Base-by-base conservation (phyloP, 2,888 invertebrate species). In the Periphyllus acericola region DNA sequence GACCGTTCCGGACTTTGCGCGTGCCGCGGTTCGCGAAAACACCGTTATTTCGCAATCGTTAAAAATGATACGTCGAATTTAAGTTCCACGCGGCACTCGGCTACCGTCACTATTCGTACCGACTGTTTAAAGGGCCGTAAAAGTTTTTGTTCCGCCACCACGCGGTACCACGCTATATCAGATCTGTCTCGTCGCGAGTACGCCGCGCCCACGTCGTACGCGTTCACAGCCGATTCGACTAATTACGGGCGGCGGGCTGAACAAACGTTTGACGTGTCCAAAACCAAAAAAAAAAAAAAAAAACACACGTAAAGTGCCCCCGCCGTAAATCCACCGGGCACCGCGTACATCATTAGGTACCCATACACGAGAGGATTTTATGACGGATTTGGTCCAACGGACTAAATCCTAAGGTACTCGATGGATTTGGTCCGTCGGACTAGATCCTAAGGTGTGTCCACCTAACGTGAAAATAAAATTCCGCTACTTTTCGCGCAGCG, bases 231-330 rank as follows among this genome's bases (percentile, higher is more conserved):
- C 8, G 79, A 79, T 79, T 79, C 46, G 32, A 32, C 68, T 46
- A 29, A 71, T 46, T 81, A 60, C 11, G 21, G 17, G 21, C 40
- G 46, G 40, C 66, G 21, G 46, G 40, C 46, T 21, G 34, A 46
- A 60, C 68, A 68, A 81, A 81, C 71, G 68, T 71, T 81, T 46
- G 46, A 81, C 36, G 3, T 17, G 46, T 46, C 8, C 68, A 81
- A 81, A 81, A 81, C 81, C 11, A 14, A 81, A n/a, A n/a, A n/a
- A n/a, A n/a, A n/a, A n/a, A n/a, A n/a, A n/a, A n/a, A n/a, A n/a
- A n/a, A 81, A 68, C 29, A 66, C 66, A 29, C 66, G 40, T 55
- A 34, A 52, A 34, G 60, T 40, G n/a, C 34, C 21, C 19, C 19
- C 8, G 46, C 46, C 29, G 29, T 5, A 8, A 60, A 60, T 8